phyloP scores from a whole-genome alignment of 2,888 invertebrate genomes.

The Orthonychiurus folsomi region DNA sequence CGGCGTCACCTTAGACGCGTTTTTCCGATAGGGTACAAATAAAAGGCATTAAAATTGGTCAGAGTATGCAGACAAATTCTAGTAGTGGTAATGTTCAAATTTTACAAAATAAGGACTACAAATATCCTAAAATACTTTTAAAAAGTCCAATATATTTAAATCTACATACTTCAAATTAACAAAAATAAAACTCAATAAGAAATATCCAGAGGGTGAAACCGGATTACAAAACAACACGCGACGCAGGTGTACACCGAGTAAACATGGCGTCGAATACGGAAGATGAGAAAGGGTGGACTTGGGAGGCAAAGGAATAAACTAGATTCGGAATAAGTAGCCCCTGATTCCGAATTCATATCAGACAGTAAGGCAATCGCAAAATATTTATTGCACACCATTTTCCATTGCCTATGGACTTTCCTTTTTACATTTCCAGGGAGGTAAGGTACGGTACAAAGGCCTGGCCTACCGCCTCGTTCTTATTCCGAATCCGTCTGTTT shows the following conservation, averaged over 20 bases:
- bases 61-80: no score
- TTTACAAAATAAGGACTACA: no score
- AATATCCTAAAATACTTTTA: no score
- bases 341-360: conserved; percentile 38
- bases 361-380: conserved; percentile 38
- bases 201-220: conserved; percentile 1
- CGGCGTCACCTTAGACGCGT: no score
- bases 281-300: conserved; percentile 13
- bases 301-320: conserved; percentile 8
- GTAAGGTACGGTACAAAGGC: no score
- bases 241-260: no score
- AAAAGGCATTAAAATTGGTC: no score
- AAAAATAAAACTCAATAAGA: no score
- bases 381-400: conserved; percentile 38
- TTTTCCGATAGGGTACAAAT: no score
- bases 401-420: conserved; percentile 9
- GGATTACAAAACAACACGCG: background rate
- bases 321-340: background rate
- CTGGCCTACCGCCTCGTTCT: conserved; percentile 3
- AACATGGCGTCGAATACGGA: conserved; percentile 10
- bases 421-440: conserved; percentile 8
- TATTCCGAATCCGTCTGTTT: conserved; percentile 26
- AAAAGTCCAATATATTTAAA: no score
- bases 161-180: no score
- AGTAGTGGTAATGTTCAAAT: no score